phyloP scores from a whole-genome alignment of 2,797 vertebrate species.

The Psittacula derbiana region DNA sequence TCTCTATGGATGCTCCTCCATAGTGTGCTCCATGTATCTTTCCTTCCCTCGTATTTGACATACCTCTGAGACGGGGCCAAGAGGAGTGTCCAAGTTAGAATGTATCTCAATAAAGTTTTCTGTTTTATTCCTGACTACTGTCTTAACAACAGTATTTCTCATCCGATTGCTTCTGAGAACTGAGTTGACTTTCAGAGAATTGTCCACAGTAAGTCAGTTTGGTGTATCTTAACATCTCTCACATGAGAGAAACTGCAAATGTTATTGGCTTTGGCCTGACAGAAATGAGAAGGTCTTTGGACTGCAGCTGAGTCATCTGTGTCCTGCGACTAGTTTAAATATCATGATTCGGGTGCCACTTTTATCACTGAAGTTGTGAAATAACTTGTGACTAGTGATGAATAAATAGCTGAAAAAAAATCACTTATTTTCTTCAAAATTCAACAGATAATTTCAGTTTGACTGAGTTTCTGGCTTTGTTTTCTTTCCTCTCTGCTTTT shows the following conservation, averaged over 20 bases:
- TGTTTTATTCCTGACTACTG: neutral
- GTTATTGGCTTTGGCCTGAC: neutral
- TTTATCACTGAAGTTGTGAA: neutral
- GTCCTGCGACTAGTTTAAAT: neutral
- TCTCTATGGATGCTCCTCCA: neutral
- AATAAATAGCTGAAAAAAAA: neutral
- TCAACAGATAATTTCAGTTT: constrained; percentile 20
- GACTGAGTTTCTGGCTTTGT: neutral
- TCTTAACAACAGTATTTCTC: neutral
- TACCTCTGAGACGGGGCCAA: neutral
- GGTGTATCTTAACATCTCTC: neutral
- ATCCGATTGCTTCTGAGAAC: neutral
- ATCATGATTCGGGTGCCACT: neutral
- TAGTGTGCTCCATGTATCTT: rapidly evolving
- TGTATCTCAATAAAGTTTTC: neutral
- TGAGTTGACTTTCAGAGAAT: neutral
- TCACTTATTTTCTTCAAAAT: constrained; percentile 2
- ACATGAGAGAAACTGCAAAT: neutral
- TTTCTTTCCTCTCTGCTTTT: neutral
- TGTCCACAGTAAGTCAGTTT: neutral
- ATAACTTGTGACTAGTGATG: neutral
- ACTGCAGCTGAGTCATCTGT: constrained; percentile 18
- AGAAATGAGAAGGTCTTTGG: neutral
- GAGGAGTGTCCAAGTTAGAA: neutral
- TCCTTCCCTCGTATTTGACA: neutral